A percentile compares a stretch with the other conserved stretches of the same genome.
Evolutionary conservation across 2,113 vertebrate genomes (phyloP).

Genomic region (Spheniscus mendiculus): DNA sequence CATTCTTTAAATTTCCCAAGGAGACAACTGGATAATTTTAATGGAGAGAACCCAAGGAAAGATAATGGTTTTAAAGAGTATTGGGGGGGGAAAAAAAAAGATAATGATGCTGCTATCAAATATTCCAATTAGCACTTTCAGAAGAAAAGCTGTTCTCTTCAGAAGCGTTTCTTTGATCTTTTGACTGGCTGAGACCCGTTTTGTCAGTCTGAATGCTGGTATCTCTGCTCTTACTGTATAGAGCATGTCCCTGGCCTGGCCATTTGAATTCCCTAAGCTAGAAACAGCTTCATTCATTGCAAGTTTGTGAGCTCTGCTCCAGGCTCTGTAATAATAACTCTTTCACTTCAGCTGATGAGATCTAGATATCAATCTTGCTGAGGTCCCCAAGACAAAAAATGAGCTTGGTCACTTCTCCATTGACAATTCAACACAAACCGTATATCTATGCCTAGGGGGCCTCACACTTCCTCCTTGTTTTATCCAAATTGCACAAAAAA

Average conservation of each 20-base stretch:
- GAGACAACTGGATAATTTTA: neutral
- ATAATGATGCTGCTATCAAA: neutral
- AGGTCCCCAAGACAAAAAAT: conserved; percentile 52
- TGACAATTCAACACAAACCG: conserved; percentile 30
- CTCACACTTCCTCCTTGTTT: neutral
- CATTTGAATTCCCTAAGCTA: conserved; percentile 29
- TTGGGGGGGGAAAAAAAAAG: rapidly evolving
- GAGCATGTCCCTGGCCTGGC: neutral
- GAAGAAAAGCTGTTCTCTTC: neutral
- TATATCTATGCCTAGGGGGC: neutral
- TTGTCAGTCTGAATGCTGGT: neutral
- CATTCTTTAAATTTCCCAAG: neutral
- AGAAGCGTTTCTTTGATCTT: neutral
- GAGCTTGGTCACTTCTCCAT: conserved; percentile 31
- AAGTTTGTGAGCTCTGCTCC: conserved; percentile 30
- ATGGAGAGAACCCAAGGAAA: neutral
- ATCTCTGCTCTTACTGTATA: neutral
- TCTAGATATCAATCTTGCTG: conserved; percentile 61
- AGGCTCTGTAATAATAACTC: conserved; percentile 61
- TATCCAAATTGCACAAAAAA: neutral
- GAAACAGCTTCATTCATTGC: conserved; percentile 40
- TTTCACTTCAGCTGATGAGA: conserved; percentile 64
- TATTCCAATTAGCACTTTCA: neutral
- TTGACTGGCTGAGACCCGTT: neutral
- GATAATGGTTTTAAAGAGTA: neutral